phyloP scores from a whole-genome alignment of 2,888 invertebrate genomes.

The Autographa pulchrina region DNA sequence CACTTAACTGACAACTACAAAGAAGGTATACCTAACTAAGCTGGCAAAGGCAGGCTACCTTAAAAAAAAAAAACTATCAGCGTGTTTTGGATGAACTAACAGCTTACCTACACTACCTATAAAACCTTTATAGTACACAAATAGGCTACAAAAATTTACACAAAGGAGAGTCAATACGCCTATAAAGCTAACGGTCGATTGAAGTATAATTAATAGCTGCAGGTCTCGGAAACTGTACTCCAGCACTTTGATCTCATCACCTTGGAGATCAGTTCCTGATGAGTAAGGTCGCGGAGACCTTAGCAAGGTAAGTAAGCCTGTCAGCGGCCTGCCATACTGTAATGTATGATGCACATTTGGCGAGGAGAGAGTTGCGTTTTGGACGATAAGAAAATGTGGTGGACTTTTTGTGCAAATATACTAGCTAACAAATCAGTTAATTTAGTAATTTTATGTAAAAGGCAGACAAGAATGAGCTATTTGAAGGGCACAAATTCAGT shows the following conservation, averaged over 20 bases:
- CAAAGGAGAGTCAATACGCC: conserved; percentile 36
- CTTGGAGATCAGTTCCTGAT: conserved; percentile 40
- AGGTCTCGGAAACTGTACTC: conserved; percentile 29
- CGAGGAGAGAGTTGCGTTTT: conserved; percentile 2
- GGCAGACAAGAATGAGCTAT: too few relatives aligned
- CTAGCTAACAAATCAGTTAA: too few relatives aligned
- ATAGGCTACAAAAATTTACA: conserved; percentile 37
- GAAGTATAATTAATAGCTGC: conserved; percentile 50
- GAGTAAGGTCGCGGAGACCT: conserved; percentile 41
- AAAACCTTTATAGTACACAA: background rate
- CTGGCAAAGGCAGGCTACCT: too few relatives aligned
- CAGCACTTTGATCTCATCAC: conserved; percentile 49
- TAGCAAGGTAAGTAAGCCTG: conserved; percentile 35
- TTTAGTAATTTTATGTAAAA: too few relatives aligned
- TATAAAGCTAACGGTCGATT: conserved; percentile 40
- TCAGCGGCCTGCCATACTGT: conserved; percentile 35
- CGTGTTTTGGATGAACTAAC: too few relatives aligned
- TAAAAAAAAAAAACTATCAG: too few relatives aligned
- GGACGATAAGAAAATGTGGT: background rate
- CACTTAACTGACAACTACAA: too few relatives aligned
- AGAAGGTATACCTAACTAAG: too few relatives aligned
- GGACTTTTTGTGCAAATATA: too few relatives aligned
- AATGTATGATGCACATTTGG: conserved; percentile 23
- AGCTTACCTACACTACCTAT: too few relatives aligned
- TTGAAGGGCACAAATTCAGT: too few relatives aligned